Percentiles rank a stretch among this genome's conserved stretches.
phyloP scores from a whole-genome alignment of 1,140 invertebrate species.

The Drosophila punjabiensis region DNA sequence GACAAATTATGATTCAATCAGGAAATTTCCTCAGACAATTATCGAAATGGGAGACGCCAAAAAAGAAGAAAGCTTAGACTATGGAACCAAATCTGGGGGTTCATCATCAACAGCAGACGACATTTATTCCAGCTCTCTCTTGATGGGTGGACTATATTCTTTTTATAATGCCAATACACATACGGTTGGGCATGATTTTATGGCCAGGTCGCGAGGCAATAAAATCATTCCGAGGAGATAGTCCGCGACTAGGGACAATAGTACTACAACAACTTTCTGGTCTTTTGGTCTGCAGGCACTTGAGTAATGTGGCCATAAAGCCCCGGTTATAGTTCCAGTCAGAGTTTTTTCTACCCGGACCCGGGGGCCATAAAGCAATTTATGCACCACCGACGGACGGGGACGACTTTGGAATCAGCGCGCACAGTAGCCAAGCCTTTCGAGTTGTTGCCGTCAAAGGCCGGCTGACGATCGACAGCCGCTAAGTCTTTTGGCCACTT shows the following conservation, averaged over 20 bases:
- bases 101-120: conserved; percentile 44
- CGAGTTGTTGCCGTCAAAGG: conserved; percentile 23
- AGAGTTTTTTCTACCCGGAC: conserved; percentile 38
- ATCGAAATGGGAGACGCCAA: conserved; percentile 63
- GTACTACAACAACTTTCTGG: conserved; percentile 17
- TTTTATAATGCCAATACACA: conserved; percentile 78
- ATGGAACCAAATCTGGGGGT: conserved; percentile 56
- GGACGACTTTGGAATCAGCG: conserved; percentile 75
- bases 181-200: conserved; percentile 67
- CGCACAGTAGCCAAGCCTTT: conserved; percentile 65
- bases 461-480: conserved; percentile 37
- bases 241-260: conserved; percentile 25
- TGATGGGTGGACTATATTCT: conserved; percentile 58
- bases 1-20: conserved; percentile 79
- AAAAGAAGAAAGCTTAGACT: conserved; percentile 47
- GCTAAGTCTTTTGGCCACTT: conserved; percentile 47
- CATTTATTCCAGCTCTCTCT: conserved; percentile 18
- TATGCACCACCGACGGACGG: conserved; percentile 64
- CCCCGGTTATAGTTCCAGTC: conserved; percentile 45
- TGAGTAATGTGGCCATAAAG: conserved; percentile 82
- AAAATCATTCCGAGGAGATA: conserved; percentile 61
- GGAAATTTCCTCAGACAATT: conserved; percentile 73
- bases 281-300: conserved; percentile 62
- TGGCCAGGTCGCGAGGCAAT: conserved; percentile 69
- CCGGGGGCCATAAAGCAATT: conserved; percentile 74